Evolutionary conservation across 2,113 vertebrate genomes (phyloP).

Genomic region (Terrapene triunguis): DNA sequence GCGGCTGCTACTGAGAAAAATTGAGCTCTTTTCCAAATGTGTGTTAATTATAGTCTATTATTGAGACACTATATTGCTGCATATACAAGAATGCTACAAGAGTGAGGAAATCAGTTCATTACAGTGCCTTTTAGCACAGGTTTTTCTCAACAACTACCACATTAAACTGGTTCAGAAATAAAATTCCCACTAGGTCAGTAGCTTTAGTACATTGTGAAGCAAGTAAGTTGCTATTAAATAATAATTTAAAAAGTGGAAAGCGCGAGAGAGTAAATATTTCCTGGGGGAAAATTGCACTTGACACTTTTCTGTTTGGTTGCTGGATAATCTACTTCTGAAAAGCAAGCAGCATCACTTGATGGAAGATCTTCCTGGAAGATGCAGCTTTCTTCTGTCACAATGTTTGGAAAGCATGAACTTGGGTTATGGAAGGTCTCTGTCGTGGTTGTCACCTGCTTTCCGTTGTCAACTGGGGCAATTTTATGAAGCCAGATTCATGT

Average conservation of each 20-base stretch:
- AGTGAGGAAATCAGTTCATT: conserved; percentile 49
- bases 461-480: not conserved
- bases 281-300: not conserved
- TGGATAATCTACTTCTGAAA: not conserved
- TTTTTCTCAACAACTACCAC: conserved; percentile 23
- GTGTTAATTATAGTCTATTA: conserved; percentile 23
- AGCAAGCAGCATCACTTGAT: not conserved
- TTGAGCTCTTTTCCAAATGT: conserved; percentile 20
- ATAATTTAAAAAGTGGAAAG: not conserved
- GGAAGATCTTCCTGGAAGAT: not conserved
- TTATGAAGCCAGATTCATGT: not conserved
- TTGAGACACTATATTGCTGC: conserved; percentile 12
- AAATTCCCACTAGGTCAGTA: conserved; percentile 38
- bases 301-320: not conserved
- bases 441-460: not conserved
- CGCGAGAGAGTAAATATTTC: not conserved
- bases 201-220: conserved; percentile 26
- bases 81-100: not conserved
- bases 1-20: not conserved
- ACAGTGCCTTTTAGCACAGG: conserved; percentile 73
- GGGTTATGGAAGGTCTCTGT: not conserved
- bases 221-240: not conserved
- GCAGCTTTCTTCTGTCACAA: not conserved
- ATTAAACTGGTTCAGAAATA: not conserved
- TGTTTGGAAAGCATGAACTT: not conserved